Evolutionary conservation across 2,797 vertebrate species (phyloP).

Genomic region (Acipenser transmontanus): DNA sequence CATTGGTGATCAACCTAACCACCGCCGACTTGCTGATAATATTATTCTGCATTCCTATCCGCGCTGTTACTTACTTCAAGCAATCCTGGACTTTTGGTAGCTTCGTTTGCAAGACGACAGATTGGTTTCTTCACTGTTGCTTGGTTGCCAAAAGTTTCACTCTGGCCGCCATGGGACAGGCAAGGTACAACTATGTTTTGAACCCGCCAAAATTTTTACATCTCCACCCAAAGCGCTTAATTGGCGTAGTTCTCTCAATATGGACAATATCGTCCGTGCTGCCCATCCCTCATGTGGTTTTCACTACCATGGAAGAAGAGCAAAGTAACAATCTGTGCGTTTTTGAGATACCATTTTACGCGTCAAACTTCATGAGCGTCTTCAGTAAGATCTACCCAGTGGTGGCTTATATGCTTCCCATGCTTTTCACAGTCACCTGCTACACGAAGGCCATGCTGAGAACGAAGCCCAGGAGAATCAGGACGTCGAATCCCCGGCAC

Average conservation of each 20-base stretch:
- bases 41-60: slow-evolving; percentile 55
- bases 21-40: slow-evolving; percentile 57
- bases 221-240: slow-evolving; percentile 38
- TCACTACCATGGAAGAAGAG: slow-evolving; percentile 37
- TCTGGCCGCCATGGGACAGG: slow-evolving; percentile 51
- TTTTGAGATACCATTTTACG: slow-evolving; percentile 44
- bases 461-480: slow-evolving; percentile 37
- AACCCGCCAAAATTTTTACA: slow-evolving; percentile 25
- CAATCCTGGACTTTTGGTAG: slow-evolving; percentile 60
- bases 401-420: slow-evolving; percentile 45
- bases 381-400: slow-evolving; percentile 65
- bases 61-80: slow-evolving; percentile 57
- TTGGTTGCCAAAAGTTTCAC: slow-evolving; percentile 61
- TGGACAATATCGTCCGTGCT: slow-evolving; percentile 52
- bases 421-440: slow-evolving; percentile 48
- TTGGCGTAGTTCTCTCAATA: slow-evolving; percentile 37
- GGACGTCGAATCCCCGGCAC: slow-evolving; percentile 34
- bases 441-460: slow-evolving; percentile 53
- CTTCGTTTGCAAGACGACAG: slow-evolving; percentile 58
- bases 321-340: slow-evolving; percentile 40
- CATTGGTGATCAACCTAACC: slow-evolving; percentile 55
- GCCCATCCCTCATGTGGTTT: slow-evolving; percentile 58
- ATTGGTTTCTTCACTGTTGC: slow-evolving; percentile 70
- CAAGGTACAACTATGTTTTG: slow-evolving; percentile 42
- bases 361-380: slow-evolving; percentile 55